Base-by-base conservation (phyloP, 2,113 vertebrate species). In the Galbula dea region DNA sequence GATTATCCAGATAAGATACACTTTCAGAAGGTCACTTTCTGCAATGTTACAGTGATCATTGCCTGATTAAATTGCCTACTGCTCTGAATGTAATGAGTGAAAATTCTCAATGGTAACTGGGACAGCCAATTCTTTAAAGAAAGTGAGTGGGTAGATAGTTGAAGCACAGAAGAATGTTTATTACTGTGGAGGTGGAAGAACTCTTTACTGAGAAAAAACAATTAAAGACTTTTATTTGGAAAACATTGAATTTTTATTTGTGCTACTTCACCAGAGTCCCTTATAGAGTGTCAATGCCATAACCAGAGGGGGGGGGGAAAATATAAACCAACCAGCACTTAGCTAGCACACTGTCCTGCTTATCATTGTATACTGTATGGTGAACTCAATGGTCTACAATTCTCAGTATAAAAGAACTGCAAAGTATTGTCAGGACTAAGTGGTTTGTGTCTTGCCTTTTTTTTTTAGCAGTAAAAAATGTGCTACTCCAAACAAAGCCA, bases 81-180 rank as follows among this genome's bases (percentile, higher is more conserved):
- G 78, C 84, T 92, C 71, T 8, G 17, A 91, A 96, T 86, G 87
- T 96, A 94, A 96, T 93, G 86, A 91, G 63, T 68, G 49, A 94
- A 95, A 96, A 96, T 86, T 83, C 85, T 96, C 95, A 94, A 89
- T 95, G 92, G 71, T 91, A 95, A 88, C 81, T 88, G 94, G 93
- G 85, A 88, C 32, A 92, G 90, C 26, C 30, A 1, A 88, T 91
- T 94, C 75, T 95, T 91, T 87, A 73, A 86, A 94, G 63, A 88
- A 59, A 83, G n/a, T 89, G 94, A 94, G 96, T 95, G 86, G 95
- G 90, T 75, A 91, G 86, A 57, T 62, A 79, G 76, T 21, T 93
- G 78, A 95, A 87, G 63, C 63, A 78, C 37, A 95, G 68, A 92
- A 91, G 82, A 91, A 96, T 88, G 85, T 51, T 95, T 95, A 95